phyloP scores from a whole-genome alignment of 2,797 vertebrate species.

The Rhadinocentrus ornatus region DNA sequence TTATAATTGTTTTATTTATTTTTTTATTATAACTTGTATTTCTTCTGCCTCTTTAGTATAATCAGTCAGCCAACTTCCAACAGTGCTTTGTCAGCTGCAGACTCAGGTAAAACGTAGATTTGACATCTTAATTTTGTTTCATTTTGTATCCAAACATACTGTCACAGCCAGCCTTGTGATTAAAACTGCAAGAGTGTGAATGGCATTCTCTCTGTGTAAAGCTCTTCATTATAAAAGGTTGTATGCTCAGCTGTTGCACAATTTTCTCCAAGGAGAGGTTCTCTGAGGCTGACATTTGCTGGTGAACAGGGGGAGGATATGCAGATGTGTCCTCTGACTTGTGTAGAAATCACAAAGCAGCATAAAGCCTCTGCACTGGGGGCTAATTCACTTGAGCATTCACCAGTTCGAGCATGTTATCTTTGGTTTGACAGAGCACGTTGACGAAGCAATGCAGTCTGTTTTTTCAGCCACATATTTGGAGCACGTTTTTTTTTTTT shows the following conservation, averaged over 20 bases:
- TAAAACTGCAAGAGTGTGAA: slow-evolving; percentile 16
- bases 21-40: not conserved
- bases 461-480: not conserved
- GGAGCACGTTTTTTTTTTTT: not conserved
- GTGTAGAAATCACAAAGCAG: slow-evolving; percentile 6
- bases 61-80: slow-evolving; percentile 4
- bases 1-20: not conserved
- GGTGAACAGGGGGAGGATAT: slow-evolving; percentile 19
- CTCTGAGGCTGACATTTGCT: slow-evolving; percentile 40
- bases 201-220: slow-evolving; percentile 16
- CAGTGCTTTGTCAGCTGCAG: slow-evolving; percentile 13
- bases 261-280: slow-evolving; percentile 29
- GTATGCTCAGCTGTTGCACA: slow-evolving; percentile 30
- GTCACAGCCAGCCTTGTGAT: slow-evolving; percentile 25
- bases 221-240: slow-evolving; percentile 22
- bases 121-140: slow-evolving; percentile 26
- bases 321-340: slow-evolving; percentile 31
- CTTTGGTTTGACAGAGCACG: not conserved
- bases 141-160: slow-evolving; percentile 14
- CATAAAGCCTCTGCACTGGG: slow-evolving; percentile 3
- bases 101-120: slow-evolving; percentile 22
- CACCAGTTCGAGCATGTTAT: slow-evolving; percentile 6
- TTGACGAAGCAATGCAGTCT: not conserved
- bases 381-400: not conserved
- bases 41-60: not conserved